Evolutionary conservation across 2,797 vertebrate genomes (phyloP), one percentile per base, ranked within the genome.

Genomic region (Silurus aristotelis): DNA sequence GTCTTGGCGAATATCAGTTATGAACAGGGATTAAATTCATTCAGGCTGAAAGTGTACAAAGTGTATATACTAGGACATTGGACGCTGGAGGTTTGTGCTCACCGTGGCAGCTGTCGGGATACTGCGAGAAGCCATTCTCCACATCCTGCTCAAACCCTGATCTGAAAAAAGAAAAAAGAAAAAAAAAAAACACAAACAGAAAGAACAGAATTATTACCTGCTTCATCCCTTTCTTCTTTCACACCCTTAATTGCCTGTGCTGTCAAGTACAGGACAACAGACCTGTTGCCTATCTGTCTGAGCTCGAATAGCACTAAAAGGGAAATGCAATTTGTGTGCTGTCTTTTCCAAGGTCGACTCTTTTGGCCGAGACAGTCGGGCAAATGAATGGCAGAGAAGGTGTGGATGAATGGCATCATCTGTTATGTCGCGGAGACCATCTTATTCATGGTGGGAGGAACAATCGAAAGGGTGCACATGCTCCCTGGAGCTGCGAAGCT

Each of bases 91-190:
- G 68, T 55, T 85, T 56, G 56, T 31, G 86, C 95, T 94, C 92
- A 97, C 97, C 97, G 88, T 96, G 96, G 89, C 97, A 97, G 92
- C 90, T 93, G 55, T 95, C 94, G 0, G 92, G 91, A 31, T 94
- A 91, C 83, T 91, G 94, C 64, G 85, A 89, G 93, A 87, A 86
- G 90, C 93, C 89, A 67, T 90, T 93, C 91, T 94, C 95, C 80
- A 96, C 93, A 46, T 96, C 95, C 90, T 95, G 96, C 73, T 97
- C 96, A 79, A 96, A 95, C 22, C 93, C 94, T 46, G 89, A 91
- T 89, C 97, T 98, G 92, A 52, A 52, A 52, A 52, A 52, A 52
- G 9, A 52, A 83, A 73, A 85, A 86, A 46, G 66, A 56, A 87
- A 27, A 82, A 63, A 48, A 22, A 80, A 22, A 76, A 19, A 87